Evolutionary conservation across 2,797 vertebrate species (phyloP).

Genomic region (Crypturellus tataupa): DNA sequence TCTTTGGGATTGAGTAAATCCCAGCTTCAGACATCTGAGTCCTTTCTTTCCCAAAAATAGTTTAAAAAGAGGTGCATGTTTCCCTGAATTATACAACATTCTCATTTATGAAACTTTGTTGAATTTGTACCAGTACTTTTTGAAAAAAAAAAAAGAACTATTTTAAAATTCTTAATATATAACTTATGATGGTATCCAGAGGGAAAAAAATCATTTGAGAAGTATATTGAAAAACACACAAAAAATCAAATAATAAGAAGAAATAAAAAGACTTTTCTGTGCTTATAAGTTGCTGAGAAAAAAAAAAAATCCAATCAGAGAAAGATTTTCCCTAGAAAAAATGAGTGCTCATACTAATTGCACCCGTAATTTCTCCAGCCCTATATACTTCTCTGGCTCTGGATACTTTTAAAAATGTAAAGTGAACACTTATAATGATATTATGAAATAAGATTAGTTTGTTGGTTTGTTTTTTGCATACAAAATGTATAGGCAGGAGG

Average conservation of each 20-base stretch:
- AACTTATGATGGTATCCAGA: not conserved
- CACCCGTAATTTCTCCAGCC: not conserved
- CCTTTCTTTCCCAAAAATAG: not conserved
- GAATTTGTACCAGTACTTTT: not conserved
- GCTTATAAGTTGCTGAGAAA: not conserved
- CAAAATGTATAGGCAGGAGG: not conserved
- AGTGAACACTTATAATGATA: rapidly evolving
- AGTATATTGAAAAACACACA: not conserved
- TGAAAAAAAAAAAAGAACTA: not conserved
- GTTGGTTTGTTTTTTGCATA: not conserved
- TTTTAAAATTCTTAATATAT: not conserved
- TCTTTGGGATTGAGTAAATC: not conserved
- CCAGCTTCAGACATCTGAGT: not conserved
- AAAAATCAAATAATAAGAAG: not conserved
- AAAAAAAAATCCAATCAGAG: not conserved
- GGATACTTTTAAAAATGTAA: not conserved
- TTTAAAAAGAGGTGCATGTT: not conserved
- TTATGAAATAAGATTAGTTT: not conserved
- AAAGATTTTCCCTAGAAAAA: not conserved
- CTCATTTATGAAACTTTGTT: not conserved
- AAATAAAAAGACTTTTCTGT: not conserved
- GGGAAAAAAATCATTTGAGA: not conserved
- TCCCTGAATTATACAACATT: not conserved
- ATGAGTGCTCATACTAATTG: not conserved
- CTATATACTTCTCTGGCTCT: not conserved